Percentiles rank a stretch among this genome's conserved stretches.
Conservation (phyloP, 2,888 invertebrate genomes). For the Pheosia tremula region DNA sequence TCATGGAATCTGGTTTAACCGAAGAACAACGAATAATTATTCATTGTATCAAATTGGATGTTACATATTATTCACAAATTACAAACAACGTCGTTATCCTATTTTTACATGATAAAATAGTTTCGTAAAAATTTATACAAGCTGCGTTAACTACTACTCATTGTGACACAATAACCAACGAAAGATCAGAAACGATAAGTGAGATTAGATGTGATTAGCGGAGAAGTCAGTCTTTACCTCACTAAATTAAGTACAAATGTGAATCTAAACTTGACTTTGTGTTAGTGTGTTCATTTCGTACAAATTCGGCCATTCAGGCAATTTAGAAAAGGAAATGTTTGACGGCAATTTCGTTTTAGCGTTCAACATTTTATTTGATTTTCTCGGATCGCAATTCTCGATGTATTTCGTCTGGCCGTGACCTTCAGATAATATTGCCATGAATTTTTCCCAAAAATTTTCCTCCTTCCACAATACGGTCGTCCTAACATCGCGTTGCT, state of each 20-base stretch:
- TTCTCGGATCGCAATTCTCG: slow-evolving; percentile 16
- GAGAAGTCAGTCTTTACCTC: slow-evolving; percentile 82
- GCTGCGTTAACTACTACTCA: slow-evolving; percentile 43
- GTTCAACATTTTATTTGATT: slow-evolving; percentile 16
- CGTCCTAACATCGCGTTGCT: slow-evolving; percentile 63
- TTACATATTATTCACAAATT: slow-evolving; percentile 43
- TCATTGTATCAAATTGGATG: slow-evolving; percentile 1
- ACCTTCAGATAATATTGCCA: slow-evolving; percentile 46
- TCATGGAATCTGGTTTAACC: slow-evolving; percentile 49
- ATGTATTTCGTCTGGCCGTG: slow-evolving; percentile 18
- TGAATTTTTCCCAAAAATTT: slow-evolving; percentile 68
- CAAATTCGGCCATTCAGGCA: slow-evolving; percentile 53
- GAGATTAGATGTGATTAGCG: slow-evolving; percentile 53
- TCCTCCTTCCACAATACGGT: slow-evolving; percentile 69
- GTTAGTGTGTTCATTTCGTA: slow-evolving; percentile 55
- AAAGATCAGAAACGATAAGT: slow-evolving; percentile 42
- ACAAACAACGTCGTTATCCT: slow-evolving; percentile 43
- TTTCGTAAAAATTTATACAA: slow-evolving; percentile 61
- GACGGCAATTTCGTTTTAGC: slow-evolving; percentile 39
- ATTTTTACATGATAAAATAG: slow-evolving; percentile 62
- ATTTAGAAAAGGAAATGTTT: slow-evolving; percentile 49
- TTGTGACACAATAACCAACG: slow-evolving; percentile 33
- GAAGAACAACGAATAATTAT: slow-evolving; percentile 38
- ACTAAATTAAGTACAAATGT: slow-evolving; percentile 60
- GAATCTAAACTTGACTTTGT: slow-evolving; percentile 71